Evolutionary conservation across 2,797 vertebrate species (phyloP).

Genomic region (Acestrorhynchus altus): DNA sequence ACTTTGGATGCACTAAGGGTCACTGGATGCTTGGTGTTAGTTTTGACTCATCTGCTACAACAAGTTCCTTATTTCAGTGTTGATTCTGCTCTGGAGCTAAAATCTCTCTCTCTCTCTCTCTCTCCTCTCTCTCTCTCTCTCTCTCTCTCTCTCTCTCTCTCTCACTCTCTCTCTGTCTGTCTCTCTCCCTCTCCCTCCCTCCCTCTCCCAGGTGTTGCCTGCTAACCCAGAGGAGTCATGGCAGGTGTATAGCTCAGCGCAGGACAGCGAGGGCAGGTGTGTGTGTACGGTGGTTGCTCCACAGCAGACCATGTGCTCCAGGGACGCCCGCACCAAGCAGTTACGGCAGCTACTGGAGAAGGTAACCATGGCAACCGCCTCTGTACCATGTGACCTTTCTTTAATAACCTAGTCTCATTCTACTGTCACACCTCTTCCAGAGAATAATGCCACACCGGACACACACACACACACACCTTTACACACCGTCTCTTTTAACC

Average conservation of each 20-base stretch:
- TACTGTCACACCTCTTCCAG: background rate
- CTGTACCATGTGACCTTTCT: background rate
- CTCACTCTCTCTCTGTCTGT: background rate
- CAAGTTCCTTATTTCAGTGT: too few species aligned
- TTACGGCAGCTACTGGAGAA: constrained; percentile 98
- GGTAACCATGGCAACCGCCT: constrained; percentile 72
- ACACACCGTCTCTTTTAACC: background rate
- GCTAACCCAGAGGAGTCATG: constrained; percentile 97
- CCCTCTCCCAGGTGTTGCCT: constrained; percentile 86
- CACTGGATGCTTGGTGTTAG: too few species aligned
- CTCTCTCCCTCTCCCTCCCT: background rate
- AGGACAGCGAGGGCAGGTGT: constrained; percentile 97
- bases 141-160: background rate
- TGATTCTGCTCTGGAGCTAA: too few species aligned
- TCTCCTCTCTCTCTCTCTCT: background rate
- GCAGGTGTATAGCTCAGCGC: constrained; percentile 99
- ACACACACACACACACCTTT: background rate
- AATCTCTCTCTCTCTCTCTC: background rate
- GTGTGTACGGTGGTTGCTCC: constrained; percentile 99
- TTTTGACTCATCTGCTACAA: too few species aligned
- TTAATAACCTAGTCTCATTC: background rate
- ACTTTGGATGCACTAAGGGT: too few species aligned
- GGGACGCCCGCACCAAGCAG: constrained; percentile 96
- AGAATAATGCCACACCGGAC: background rate
- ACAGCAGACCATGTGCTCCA: constrained; percentile 97